Percentiles rank a stretch among this genome's conserved stretches.
Conservation (phyloP, 2,113 vertebrate species). For the Zosterops borbonicus region DNA sequence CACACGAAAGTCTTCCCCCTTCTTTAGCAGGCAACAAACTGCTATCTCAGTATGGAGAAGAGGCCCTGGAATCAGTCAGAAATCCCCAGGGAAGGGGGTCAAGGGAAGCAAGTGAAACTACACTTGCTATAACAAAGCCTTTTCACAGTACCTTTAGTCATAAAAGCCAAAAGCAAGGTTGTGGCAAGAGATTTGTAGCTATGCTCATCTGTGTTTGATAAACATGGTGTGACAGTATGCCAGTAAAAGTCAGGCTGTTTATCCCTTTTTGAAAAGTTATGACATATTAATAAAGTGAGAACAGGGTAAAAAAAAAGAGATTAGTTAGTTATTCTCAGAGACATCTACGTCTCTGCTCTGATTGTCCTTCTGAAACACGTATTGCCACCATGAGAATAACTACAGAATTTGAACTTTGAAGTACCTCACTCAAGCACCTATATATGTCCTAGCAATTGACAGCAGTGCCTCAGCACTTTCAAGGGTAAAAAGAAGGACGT, state of each 20-base stretch:
- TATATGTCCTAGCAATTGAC: not conserved
- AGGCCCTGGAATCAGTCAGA: not conserved
- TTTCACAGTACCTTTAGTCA: not conserved
- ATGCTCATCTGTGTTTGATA: not conserved
- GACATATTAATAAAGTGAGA: not conserved
- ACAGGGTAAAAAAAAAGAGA: not conserved
- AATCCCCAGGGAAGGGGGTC: not conserved
- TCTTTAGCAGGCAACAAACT: not conserved
- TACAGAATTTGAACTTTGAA: not conserved
- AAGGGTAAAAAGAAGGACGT: not conserved
- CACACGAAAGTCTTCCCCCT: not conserved
- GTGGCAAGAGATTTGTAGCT: conserved; percentile 10
- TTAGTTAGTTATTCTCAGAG: not conserved
- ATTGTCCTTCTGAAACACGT: not conserved
- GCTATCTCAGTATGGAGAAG: not conserved
- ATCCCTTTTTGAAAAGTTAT: not conserved
- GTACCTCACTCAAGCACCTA: not conserved
- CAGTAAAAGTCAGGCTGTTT: conserved; percentile 37
- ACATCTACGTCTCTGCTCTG: not conserved
- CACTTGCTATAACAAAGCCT: not conserved
- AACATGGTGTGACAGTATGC: not conserved
- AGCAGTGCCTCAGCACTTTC: not conserved
- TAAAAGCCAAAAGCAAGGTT: not conserved
- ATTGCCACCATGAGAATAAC: not conserved
- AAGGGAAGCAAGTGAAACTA: not conserved